A percentile compares a stretch with the other conserved stretches of the same genome.
Evolutionary conservation across 1,140 invertebrate genomes (phyloP).

Genomic region (Nixonia krombeini): DNA sequence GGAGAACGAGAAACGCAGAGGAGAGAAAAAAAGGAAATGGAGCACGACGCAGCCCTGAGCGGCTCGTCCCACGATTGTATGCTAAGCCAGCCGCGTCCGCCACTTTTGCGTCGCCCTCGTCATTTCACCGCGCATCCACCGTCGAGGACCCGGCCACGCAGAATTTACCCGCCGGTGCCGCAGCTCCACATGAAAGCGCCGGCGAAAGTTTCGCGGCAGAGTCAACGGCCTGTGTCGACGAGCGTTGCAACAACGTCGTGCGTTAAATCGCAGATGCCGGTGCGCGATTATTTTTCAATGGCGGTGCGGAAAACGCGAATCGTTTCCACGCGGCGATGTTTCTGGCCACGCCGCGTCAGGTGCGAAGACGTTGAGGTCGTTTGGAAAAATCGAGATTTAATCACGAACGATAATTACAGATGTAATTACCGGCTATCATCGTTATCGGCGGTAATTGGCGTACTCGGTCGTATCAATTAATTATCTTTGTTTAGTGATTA

Average conservation of each 20-base stretch:
- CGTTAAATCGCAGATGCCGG: conserved; percentile 42
- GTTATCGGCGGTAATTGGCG: no score
- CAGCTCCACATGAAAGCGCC: conserved; percentile 55
- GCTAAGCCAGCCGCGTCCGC: no score
- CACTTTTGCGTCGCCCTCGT: no score
- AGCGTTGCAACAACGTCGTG: conserved; percentile 42
- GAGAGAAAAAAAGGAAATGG: conserved; percentile 55
- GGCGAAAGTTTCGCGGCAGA: conserved; percentile 53
- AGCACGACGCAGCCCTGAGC: conserved; percentile 31
- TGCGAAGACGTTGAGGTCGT: no score
- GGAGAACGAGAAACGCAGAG: conserved; percentile 13
- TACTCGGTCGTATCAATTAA: no score
- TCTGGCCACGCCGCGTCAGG: conserved; percentile 29
- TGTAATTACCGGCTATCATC: no score
- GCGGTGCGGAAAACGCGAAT: conserved; percentile 37
- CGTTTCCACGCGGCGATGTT: conserved; percentile 32
- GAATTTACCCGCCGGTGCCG: conserved; percentile 31
- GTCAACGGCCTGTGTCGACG: conserved; percentile 55
- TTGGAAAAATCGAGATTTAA: no score
- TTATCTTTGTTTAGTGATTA: conserved; percentile 19
- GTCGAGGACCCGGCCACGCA: conserved; percentile 23
- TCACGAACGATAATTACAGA: no score
- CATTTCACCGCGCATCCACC: conserved; percentile 18
- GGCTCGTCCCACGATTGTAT: conserved; percentile 57
- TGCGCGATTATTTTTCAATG: conserved; percentile 45